Percentiles rank a stretch among this genome's conserved stretches.
These are phyloP conservation scores for Bettongia penicillata DNA, from an alignment of 2,113 vertebrate species.

Conservation along the genomic window DNA sequence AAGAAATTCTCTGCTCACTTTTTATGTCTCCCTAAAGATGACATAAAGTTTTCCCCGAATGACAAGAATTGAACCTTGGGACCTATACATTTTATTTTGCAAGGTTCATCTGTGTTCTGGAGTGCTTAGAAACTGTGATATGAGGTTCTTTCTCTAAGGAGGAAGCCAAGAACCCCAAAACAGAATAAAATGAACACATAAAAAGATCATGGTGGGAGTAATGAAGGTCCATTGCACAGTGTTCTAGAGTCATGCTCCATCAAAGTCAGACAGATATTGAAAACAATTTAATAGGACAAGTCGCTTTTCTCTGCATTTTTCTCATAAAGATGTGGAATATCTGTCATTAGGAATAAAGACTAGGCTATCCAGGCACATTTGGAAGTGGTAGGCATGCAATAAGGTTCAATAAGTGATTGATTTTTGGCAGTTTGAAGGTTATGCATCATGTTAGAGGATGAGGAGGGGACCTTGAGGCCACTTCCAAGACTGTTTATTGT, in stretches of 20 bases:
- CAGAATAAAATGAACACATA: conserved; percentile 23
- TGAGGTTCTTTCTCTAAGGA: background rate
- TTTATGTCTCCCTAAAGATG: conserved; percentile 28
- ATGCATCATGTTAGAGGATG: background rate
- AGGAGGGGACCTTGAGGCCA: background rate
- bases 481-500: background rate
- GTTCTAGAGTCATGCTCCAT: background rate
- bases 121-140: background rate
- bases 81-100: conserved; percentile 40
- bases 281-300: conserved; percentile 3
- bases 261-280: background rate
- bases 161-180: conserved; percentile 39
- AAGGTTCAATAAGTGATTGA: background rate
- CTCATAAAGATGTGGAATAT: background rate
- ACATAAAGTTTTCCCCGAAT: background rate
- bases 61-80: conserved; percentile 36
- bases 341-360: conserved; percentile 2
- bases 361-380: background rate
- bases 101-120: conserved; percentile 28
- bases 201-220: background rate
- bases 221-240: background rate
- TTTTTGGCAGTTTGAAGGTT: background rate
- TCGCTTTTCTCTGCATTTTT: background rate
- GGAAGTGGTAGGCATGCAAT: conserved; percentile 7
- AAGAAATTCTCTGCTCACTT: background rate